Base-by-base conservation (phyloP, 2,888 invertebrate species). In the Cecidostiba fungosa region DNA sequence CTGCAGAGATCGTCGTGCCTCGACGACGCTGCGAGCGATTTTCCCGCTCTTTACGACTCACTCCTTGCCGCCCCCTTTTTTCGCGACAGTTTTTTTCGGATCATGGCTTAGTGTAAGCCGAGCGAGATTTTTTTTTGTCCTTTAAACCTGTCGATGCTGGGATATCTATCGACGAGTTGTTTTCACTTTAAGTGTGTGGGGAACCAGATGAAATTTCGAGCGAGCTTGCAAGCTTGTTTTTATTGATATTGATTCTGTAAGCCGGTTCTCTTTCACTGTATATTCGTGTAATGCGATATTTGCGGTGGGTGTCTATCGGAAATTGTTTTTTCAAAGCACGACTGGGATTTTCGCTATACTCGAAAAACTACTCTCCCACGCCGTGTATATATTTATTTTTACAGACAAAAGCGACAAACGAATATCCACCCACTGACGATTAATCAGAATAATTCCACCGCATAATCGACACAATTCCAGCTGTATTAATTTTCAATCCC, bases 41-140 rank as follows among this genome's bases (percentile, higher is more conserved):
- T 69, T 29, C n/a, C n/a, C 69, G 29, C 69, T 69, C 19, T 29
- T 26, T 69, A 14, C 16, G 29, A 29, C 69, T 32, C 66, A 12
- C 3, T 29, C 29, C 5, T 12, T 29, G 12, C 16, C 16, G 26
- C 10, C 19, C 54, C 3, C 19, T 54, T 54, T 54, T 54, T 54
- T 16, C 54, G 54, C n/a, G 6, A 6, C 19, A 12, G 1, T 5
- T 23, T 23, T 23, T 66, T 10, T 32, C 69, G 19, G 1, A 19
- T 14, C 16, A 69, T 3, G 70, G 54, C 19, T 50, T 36, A 80
- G 54, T 19, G 36, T 54, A 72, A 80, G 54, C 72, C 50, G 19
- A n/a, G 5, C 1, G 12, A 32, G 70, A 70, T 66, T 70, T 79
- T 79, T 19, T 70, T 70, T 79, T 79, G 10, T 70, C 50, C 43